phyloP scores from a whole-genome alignment of 2,888 invertebrate species.

The Aphodius granarius region DNA sequence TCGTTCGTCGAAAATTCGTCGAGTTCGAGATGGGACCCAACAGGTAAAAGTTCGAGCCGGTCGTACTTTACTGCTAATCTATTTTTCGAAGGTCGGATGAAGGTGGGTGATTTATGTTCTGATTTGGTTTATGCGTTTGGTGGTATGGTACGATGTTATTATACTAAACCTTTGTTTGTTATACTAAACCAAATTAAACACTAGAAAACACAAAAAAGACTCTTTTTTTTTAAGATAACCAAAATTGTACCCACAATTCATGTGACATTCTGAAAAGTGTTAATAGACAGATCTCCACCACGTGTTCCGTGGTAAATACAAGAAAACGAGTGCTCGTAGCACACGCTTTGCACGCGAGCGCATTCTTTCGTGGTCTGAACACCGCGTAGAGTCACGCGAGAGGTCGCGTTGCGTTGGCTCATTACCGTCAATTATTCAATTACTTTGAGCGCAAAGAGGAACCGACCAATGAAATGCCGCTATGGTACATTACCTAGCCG shows the following conservation, averaged over 20 bases:
- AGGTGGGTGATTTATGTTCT: conserved; percentile 14
- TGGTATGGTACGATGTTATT: no score
- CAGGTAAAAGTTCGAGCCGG: neutral
- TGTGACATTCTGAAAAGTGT: neutral
- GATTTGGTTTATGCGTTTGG: neutral
- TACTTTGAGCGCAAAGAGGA: neutral
- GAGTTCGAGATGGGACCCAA: conserved; percentile 2
- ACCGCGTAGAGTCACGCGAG: conserved; percentile 29
- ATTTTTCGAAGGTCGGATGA: conserved; percentile 14
- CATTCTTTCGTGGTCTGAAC: conserved; percentile 32
- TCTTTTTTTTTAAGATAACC: no score
- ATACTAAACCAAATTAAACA: no score
- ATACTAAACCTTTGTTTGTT: no score
- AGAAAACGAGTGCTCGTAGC: conserved; percentile 14
- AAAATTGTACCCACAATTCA: no score
- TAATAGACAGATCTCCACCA: neutral
- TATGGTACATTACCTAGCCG: neutral
- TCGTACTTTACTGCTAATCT: conserved; percentile 28
- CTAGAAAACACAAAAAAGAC: no score
- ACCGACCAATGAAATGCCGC: neutral
- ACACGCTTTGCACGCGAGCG: conserved; percentile 38
- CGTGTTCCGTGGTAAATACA: neutral
- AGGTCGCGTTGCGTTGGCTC: neutral
- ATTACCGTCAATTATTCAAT: neutral
- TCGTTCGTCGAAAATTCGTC: neutral